Base-by-base conservation (phyloP, 2,113 vertebrate species). In the Opisthocomus hoazin region DNA sequence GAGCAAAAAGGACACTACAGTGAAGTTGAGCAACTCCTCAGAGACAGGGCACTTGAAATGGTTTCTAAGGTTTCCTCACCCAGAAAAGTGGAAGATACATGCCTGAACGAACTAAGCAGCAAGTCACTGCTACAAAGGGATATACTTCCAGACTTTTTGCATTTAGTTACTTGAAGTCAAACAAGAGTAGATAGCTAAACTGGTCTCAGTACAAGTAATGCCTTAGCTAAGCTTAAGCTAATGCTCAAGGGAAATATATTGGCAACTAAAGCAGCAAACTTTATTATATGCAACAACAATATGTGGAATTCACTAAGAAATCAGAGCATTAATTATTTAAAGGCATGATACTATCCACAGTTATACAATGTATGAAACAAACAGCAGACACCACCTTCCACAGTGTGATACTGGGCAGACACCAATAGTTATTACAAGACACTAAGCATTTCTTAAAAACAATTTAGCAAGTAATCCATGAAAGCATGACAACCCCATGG, bases 21-120 rank as follows among this genome's bases (percentile, higher is more conserved):
- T 48, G 10, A 79, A 75, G 10, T 0, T 36, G 12, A 88, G 20
- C 10, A 73, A 18, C 18, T 57, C 12, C 7, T 90, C 45, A 50
- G 43, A 84, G 61, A 82, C 0, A 60, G 4, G 8, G 15, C 10
- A 56, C 8, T 43, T 58, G 0, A 58, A 46, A 12, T 12, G 50
- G 61, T 19, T 78, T 51, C 43, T 36, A 45, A 69, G 27, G 58
- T 26, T 58, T 66, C n/a, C 30, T 91, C 79, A 82, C 10, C 7
- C 39, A 4, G 34, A 66, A 43, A 63, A 50, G 48, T 1, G 0
- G 30, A 69, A 57, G 60, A 54, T 26, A 23, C 11, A 32, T 9
- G 9, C 26, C 37, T 58, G 41, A 71, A 76, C 53, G 10, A 86
- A 77, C 29, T 57, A 10, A 57, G 30, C 14, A 75, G 64, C 21